Evolutionary conservation across 2,888 invertebrate genomes (phyloP), one percentile per base, ranked within the genome.

Genomic region (Macaria notata): DNA sequence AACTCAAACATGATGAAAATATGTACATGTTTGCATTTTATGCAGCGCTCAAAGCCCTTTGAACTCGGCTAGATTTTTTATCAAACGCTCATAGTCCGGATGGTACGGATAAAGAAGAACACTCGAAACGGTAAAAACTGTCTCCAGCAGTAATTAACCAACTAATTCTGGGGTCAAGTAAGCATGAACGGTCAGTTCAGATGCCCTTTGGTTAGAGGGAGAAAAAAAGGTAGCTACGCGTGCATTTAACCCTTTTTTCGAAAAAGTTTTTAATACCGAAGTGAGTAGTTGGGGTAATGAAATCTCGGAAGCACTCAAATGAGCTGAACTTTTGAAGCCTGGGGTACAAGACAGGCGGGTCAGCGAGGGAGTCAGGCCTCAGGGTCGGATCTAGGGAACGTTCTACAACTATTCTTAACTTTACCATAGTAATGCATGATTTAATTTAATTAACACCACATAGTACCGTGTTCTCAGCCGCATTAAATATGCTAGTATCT

Each of bases 281-380:
- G 77, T 73, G 78, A 82, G 86, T 88, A 88, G 89, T 88, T 88
- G 86, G 85, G 85, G 85, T 90, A 90, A 91, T 91, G 86, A 91
- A 91, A 90, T 91, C 91, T 91, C 90, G 75, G 86, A 76, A 81
- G 86, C 86, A 87, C 91, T 91, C 89, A 86, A 90, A 89, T 87
- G 89, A 88, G 88, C 88, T 86, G 87, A 91, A 91, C 89, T 91
- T 90, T 89, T 88, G 86, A 88, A 88, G 88, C 89, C 88, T 81
- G 80, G 85, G 84, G 87, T 81, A 84, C 83, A 89, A 89, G 89
- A 88, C 90, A 82, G 83, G 81, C 86, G 83, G 89, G 88, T 88
- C 90, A 89, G 88, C 71, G 84, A 83, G 89, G 88, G 86, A 85
- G 86, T 78, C 82, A 83, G 75, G 77, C 63, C 45, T 55, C 89